Evolutionary conservation across 92 coral and sea anemone genomes (phyloP), one percentile per base, ranked within the genome.

Genomic region (Parazoanthus darwini): DNA sequence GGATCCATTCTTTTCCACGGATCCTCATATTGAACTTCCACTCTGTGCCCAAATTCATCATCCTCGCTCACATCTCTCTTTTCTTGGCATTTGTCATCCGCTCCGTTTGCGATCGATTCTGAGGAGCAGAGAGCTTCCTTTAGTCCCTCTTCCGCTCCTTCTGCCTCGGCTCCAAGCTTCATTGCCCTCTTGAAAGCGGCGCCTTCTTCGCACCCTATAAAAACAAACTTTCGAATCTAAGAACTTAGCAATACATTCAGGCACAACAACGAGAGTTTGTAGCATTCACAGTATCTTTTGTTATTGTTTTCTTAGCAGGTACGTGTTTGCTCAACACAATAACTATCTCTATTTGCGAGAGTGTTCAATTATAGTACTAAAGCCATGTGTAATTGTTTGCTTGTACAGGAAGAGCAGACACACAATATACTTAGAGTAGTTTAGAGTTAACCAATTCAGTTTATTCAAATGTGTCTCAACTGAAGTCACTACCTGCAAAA

Each of bases 1-100:
- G 68, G 78, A 8, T 72, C 87, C 85, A 79, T 74, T 46, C 85
- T 90, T 38, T 92, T 92, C 98, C 98, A 95, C 22, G 98, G 98
- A 88, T 95, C 94, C 67, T 89, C 96, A 63, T 91, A 90, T 44
- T 80, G 77, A 43, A 92, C 85, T 70, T 86, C 93, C 39, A 79
- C 48, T 59, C 87, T 50, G 22, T 70, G 78, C 63, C 54, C 44
- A 35, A 51, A 84, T 2, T 25, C 78, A 22, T 5, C 66, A 39
- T 83, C 42, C 59, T 68, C 77, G 18, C 37, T 42, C 44, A 50
- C n/a, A 5, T 70, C 87, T 51, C 4, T 70, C 33, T 35, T 82
- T 29, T 6, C 74, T 71, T 29, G 63, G 33, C 42, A 46, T 70
- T 18, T 36, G 37, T 46, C 36, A 56, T 44, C 43, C 20, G 66